Evolutionary conservation across 2,888 invertebrate genomes (phyloP).

Genomic region (Caenorhabditis sp.): DNA sequence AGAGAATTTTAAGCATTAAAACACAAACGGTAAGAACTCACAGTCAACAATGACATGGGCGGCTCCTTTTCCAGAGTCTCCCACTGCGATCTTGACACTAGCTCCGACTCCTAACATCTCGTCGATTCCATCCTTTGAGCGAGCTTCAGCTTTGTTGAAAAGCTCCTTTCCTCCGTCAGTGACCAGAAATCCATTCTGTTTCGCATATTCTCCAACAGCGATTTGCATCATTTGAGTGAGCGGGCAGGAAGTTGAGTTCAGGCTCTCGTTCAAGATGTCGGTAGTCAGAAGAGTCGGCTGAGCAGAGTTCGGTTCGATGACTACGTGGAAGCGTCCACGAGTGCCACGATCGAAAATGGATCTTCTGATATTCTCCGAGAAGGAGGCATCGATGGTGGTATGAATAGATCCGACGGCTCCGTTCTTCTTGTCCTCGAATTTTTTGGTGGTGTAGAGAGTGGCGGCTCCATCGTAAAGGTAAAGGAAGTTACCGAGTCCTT

Average conservation of each 20-base stretch:
- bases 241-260: background rate
- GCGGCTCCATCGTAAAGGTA: slow-evolving; percentile 17
- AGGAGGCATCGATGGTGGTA: background rate
- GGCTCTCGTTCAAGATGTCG: slow-evolving; percentile 1
- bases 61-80: background rate
- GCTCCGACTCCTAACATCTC: slow-evolving; percentile 22
- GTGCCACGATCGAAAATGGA: background rate
- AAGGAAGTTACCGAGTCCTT: too few relatives aligned
- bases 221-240: slow-evolving; percentile 27
- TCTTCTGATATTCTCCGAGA: background rate
- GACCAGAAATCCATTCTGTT: background rate
- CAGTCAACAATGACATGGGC: slow-evolving; percentile 13
- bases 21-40: slow-evolving; percentile 2
- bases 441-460: background rate
- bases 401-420: background rate
- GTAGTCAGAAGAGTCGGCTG: background rate
- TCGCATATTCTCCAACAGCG: slow-evolving; percentile 10
- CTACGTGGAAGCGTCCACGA: background rate
- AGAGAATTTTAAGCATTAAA: background rate
- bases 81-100: slow-evolving; percentile 1
- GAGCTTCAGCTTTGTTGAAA: background rate
- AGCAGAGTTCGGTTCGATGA: background rate
- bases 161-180: slow-evolving; percentile 19
- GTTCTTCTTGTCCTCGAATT: background rate
- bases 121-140: background rate